These are phyloP conservation scores for Haliaeetus leucogaster DNA, from an alignment of 2,113 vertebrate genomes.

Conservation along the genomic window DNA sequence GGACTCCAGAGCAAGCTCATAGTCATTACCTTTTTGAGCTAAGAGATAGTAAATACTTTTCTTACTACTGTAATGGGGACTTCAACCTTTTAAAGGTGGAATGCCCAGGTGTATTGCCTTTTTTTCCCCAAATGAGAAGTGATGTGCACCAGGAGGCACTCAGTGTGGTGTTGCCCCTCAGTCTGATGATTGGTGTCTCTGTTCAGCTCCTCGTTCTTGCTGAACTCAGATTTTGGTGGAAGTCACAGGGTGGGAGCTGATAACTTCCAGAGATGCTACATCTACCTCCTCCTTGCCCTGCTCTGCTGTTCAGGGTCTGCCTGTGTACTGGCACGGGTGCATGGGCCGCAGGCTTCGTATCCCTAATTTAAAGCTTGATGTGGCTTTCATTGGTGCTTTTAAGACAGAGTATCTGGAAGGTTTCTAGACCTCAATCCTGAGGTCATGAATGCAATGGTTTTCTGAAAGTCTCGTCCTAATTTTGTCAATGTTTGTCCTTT, in stretches of 20 bases:
- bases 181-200: neutral
- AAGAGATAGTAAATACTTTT: neutral
- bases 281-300: neutral
- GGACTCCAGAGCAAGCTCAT: neutral
- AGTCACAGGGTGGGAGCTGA: neutral
- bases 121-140: neutral
- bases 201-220: neutral
- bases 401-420: neutral
- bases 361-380: neutral
- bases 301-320: neutral
- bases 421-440: neutral
- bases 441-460: neutral
- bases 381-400: neutral
- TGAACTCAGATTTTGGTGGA: neutral
- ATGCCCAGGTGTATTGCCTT: neutral
- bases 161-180: accelerated
- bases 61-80: neutral
- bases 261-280: accelerated
- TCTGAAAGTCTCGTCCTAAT: neutral
- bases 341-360: accelerated
- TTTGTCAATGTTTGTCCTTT: neutral
- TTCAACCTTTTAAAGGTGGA: neutral
- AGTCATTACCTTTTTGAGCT: neutral
- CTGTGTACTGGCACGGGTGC: accelerated
- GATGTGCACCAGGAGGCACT: accelerated